Evolutionary conservation across 2,888 invertebrate species (phyloP), one percentile per base, ranked within the genome.

Genomic region (Drosophila emarginata): DNA sequence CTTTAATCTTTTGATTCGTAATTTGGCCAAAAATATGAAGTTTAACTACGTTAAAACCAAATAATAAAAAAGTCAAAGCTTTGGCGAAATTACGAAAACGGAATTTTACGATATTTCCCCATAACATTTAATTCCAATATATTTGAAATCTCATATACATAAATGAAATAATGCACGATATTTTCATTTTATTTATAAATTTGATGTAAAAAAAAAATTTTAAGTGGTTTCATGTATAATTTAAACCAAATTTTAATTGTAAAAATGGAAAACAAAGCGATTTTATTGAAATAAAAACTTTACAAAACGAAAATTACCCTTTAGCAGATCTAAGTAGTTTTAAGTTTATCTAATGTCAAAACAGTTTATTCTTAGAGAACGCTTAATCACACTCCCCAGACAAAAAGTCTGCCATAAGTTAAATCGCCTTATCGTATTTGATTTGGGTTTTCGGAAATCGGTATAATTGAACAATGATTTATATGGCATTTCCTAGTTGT

Each of bases 121-220:
- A 40, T 18, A 18, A 45, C 7, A 45, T 45, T 45, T 21, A 21
- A 64, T 59, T 70, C 67, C 58, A 59, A 69, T 61, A 75, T 76
- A 83, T 74, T 80, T 64, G 18, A 76, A 80, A 80, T 83, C 84
- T 77, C 50, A 66, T 71, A 76, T 12, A 18, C 45, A 12, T 45
- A 45, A 7, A 45, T 21, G 32, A 9, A 32, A 32, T 4, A 45
- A 45, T 45, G 45, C 21, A 21, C 45, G 21, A 45, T 21, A 45
- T 45, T 45, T 21, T 45, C 11, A 0, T 45, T 45, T 45, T 15
- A 45, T 12, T 45, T 45, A 18, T 45, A 21, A 45, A 4, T 21
- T 45, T 45, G 12, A 21, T 45, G 45, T 45, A 45, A 45, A 45
- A 21, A 12, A 45, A 45, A 45, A 21, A 26, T 45, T 9, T 21